These are phyloP conservation scores for Diorhabda elongata DNA, from an alignment of 1,140 invertebrate genomes.

Conservation along the genomic window DNA sequence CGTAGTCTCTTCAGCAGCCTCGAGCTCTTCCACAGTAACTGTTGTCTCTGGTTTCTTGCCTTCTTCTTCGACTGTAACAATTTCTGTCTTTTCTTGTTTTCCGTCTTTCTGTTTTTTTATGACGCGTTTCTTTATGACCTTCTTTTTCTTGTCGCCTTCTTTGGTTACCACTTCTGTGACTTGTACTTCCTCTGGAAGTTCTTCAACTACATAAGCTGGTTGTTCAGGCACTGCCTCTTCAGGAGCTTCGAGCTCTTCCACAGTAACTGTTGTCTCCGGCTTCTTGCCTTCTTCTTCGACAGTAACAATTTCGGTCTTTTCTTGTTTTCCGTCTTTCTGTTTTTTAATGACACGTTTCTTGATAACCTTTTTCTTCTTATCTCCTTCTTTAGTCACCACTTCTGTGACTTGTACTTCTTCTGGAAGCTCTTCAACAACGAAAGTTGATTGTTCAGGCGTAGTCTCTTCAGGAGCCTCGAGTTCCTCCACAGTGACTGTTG, in stretches of 20 bases:
- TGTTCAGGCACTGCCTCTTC: too few relatives aligned
- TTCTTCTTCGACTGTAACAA: too few relatives aligned
- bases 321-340: conserved; percentile 41
- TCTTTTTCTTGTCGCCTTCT: conserved; percentile 45
- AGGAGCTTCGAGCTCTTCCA: too few relatives aligned
- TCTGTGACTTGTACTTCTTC: conserved; percentile 44
- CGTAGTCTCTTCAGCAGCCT: too few relatives aligned
- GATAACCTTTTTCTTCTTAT: conserved; percentile 33
- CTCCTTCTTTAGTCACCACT: conserved; percentile 34
- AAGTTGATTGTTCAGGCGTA: not conserved
- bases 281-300: conserved; percentile 44
- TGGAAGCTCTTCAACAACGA: conserved; percentile 35
- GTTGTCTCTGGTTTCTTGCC: too few relatives aligned
- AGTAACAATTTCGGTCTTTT: conserved; percentile 41
- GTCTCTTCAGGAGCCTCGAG: conserved; percentile 31
- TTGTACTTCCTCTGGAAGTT: not conserved
- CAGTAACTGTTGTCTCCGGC: conserved; percentile 18
- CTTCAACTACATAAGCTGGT: too few relatives aligned
- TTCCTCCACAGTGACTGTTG: conserved; percentile 8
- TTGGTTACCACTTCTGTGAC: conserved; percentile 41
- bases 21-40: too few relatives aligned
- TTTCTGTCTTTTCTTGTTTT: too few relatives aligned
- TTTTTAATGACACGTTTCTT: conserved; percentile 42
- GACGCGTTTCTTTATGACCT: too few relatives aligned
- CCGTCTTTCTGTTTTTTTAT: too few relatives aligned